phyloP scores from a whole-genome alignment of 2,797 vertebrate genomes.

The Chloroceryle inda region DNA sequence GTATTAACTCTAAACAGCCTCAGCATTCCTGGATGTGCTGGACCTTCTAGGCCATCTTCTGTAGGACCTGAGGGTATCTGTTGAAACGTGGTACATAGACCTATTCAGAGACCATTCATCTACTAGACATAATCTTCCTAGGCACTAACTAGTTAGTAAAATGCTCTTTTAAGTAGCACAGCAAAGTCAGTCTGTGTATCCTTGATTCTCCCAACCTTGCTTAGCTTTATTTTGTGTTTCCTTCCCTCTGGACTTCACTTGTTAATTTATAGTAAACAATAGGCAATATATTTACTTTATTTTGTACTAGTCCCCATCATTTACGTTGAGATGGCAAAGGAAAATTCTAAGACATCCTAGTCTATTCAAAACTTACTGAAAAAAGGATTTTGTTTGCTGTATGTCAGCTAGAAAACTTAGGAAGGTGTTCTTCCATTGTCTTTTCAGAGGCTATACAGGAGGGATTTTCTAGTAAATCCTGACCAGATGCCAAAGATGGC shows the following conservation, averaged over 20 bases:
- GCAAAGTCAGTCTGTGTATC: not conserved
- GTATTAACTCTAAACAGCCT: not conserved
- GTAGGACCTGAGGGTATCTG: not conserved
- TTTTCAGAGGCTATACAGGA: not conserved
- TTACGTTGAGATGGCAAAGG: not conserved
- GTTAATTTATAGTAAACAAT: not conserved
- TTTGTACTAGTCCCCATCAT: not conserved
- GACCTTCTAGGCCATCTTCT: not conserved
- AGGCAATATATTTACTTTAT: not conserved
- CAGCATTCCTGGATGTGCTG: not conserved
- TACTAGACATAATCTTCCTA: not conserved
- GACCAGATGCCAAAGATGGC: not conserved
- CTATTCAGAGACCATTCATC: not conserved
- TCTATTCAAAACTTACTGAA: not conserved
- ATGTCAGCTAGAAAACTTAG: not conserved
- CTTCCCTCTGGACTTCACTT: not conserved
- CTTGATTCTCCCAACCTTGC: not conserved
- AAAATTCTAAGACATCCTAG: not conserved
- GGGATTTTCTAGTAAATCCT: not conserved
- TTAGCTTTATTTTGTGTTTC: not conserved
- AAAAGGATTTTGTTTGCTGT: not conserved
- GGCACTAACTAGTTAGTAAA: not conserved
- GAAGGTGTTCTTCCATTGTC: not conserved
- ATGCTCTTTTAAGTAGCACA: not conserved
- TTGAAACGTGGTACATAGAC: not conserved